Conservation (phyloP, 2,113 vertebrate species). For the Myrmecobius fasciatus region DNA sequence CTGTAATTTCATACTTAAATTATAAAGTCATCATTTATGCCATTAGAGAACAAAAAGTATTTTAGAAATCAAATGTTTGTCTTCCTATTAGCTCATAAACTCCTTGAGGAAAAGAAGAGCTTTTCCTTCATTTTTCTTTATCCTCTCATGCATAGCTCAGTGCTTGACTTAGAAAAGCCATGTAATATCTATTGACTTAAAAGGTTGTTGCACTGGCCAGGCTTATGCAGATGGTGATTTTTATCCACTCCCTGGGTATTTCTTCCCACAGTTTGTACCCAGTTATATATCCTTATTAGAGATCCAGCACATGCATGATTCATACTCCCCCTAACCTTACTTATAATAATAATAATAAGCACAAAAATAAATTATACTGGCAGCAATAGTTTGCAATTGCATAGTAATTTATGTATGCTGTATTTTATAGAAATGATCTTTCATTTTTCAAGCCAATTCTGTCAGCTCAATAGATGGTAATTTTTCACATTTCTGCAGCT, state of each 20-base stretch:
- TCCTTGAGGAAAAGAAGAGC: neutral
- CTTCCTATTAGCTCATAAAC: neutral
- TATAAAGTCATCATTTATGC: neutral
- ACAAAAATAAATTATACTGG: neutral
- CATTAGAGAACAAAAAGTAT: neutral
- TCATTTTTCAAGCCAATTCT: neutral
- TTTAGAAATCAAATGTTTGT: neutral
- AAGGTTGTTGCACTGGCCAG: neutral
- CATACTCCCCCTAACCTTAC: neutral
- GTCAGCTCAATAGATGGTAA: neutral
- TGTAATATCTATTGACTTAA: neutral
- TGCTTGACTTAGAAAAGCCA: neutral
- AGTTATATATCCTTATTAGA: neutral
- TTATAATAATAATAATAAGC: neutral
- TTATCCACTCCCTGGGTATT: neutral
- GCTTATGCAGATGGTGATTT: neutral
- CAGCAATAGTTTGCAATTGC: neutral
- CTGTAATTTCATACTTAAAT: neutral
- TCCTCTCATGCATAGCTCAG: neutral
- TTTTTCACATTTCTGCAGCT: neutral
- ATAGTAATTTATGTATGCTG: neutral
- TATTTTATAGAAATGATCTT: neutral
- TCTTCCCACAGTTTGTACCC: neutral
- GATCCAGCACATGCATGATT: neutral
- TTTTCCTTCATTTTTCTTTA: neutral